Evolutionary conservation across 2,888 invertebrate genomes (phyloP), one percentile per base, ranked within the genome.

Genomic region (Galerucella calmariensis): DNA sequence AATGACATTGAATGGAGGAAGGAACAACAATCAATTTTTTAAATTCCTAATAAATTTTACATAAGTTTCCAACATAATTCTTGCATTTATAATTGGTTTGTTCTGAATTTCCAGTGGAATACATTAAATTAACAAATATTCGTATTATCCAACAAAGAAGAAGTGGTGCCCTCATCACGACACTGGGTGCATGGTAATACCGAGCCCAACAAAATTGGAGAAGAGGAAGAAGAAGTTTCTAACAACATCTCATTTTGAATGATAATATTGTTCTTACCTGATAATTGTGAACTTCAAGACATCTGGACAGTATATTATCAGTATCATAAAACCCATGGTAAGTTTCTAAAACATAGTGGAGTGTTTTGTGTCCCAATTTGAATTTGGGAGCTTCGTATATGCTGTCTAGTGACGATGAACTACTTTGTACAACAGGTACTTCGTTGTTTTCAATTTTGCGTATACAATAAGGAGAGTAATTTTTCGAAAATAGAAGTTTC

Each of bases 291-390:
- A 82, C 80, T 67, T 87, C 84, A 61, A 87, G 81, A 77, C 88
- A 87, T 78, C 84, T 85, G 12, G 83, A 82, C 66, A 87, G 76
- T 16, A 88, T 80, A 73, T 80, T 84, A 70, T 88, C 88, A 1
- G 84, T 84, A 76, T 88, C 88, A 75, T 88, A 88, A 74, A 85
- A 84, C n/a, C 85, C 86, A 67, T 82, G 82, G 76, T 87, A 88
- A 2, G 83, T 83, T 80, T 88, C 85, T 59, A 88, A 79, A 10
- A 84, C 84, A 73, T 84, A 87, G 78, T 88, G 88, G 62, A 88
- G 75, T 0, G 87, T 88, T 76, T 86, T 87, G 27, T 85, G 83
- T 2, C 85, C 85, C 16, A 83, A 80, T 75, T 79, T 84, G 9
- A 81, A 70, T 2, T 79, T 68, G 1, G 81, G 81, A 3, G 73